Conservation (phyloP, 1,140 invertebrate species). For the Ostrea denselamellosa region DNA sequence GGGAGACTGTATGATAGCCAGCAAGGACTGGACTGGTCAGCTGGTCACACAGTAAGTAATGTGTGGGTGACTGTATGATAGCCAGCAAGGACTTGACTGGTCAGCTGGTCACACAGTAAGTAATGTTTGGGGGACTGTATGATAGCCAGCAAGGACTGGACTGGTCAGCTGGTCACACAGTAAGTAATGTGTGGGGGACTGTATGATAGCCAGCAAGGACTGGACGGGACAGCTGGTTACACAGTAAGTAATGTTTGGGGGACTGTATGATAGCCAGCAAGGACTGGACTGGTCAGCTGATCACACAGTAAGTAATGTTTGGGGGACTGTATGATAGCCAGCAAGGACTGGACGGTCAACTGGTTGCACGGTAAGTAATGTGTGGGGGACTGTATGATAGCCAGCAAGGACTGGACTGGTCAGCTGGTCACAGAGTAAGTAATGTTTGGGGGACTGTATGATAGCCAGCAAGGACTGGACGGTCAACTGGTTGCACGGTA, state of each 20-base stretch:
- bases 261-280: too few relatives aligned
- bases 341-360: slow-evolving; percentile 41
- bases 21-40: not conserved
- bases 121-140: too few relatives aligned
- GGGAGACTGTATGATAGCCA: not conserved
- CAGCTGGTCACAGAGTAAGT: not conserved
- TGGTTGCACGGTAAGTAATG: slow-evolving; percentile 42
- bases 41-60: not conserved
- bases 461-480: not conserved
- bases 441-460: not conserved
- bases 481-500: not conserved
- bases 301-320: not conserved
- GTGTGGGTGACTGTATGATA: not conserved
- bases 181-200: too few relatives aligned
- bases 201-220: too few relatives aligned
- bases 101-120: too few relatives aligned
- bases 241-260: too few relatives aligned
- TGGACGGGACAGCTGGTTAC: too few relatives aligned
- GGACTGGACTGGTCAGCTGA: not conserved
- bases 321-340: slow-evolving; percentile 45
- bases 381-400: not conserved
- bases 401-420: not conserved
- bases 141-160: too few relatives aligned
- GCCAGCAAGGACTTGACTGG: too few relatives aligned
- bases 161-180: too few relatives aligned